Conservation (phyloP, 2,888 invertebrate genomes). For the Dasysyrphus tricinctus region DNA sequence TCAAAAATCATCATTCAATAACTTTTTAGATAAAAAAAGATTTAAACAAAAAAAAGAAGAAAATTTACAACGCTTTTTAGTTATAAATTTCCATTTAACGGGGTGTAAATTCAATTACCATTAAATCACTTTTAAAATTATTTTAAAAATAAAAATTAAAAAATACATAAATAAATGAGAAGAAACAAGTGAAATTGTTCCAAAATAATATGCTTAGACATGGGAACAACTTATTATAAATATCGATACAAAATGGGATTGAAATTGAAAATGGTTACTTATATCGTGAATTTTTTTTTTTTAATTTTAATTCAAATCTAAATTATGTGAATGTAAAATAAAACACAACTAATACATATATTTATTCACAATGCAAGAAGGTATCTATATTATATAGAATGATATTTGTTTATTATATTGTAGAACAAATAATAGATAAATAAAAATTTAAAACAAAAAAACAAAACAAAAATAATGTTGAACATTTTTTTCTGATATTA, state of each 20-base stretch:
- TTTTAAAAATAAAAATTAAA: slow-evolving; percentile 12
- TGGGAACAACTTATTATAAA: slow-evolving; percentile 65
- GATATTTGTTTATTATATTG: slow-evolving; percentile 69
- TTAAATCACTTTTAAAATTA: slow-evolving; percentile 40
- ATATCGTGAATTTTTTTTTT: slow-evolving; percentile 43
- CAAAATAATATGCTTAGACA: slow-evolving; percentile 53
- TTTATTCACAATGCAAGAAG: slow-evolving; percentile 66
- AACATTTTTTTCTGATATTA: slow-evolving; percentile 78
- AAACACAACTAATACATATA: slow-evolving; percentile 44
- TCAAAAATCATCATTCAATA: slow-evolving; percentile 45
- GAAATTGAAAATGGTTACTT: slow-evolving; percentile 52
- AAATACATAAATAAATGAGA: slow-evolving; percentile 33
- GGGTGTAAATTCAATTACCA: slow-evolving; percentile 55
- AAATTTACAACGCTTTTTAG: slow-evolving; percentile 68
- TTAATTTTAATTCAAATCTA: slow-evolving; percentile 29
- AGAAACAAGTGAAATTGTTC: slow-evolving; percentile 55
- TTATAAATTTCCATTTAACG: slow-evolving; percentile 51
- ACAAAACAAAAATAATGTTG: slow-evolving; percentile 76
- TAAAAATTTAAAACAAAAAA: too few species aligned
- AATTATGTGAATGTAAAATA: slow-evolving; percentile 54
- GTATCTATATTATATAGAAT: slow-evolving; percentile 53
- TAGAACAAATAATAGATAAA: slow-evolving; percentile 67
- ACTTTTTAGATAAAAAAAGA: slow-evolving; percentile 58
- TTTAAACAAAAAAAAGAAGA: background rate
- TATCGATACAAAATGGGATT: slow-evolving; percentile 45